phyloP scores from a whole-genome alignment of 2,888 invertebrate species.

The Hymenopus coronatus region DNA sequence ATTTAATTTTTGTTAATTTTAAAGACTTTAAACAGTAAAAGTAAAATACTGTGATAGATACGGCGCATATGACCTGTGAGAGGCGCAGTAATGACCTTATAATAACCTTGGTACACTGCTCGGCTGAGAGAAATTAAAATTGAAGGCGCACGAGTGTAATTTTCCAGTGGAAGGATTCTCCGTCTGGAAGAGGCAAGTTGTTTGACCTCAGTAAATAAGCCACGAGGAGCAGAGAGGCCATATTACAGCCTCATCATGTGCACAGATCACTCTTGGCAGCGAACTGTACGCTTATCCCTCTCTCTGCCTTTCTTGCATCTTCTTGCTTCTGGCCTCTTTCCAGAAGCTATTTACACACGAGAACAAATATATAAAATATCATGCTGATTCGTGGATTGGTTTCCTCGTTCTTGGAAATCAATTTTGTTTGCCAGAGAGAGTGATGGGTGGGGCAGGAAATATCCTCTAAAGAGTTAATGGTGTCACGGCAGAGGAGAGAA shows the following conservation, averaged over 20 bases:
- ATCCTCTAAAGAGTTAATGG: background rate
- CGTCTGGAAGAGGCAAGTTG: background rate
- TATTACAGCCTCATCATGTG: background rate
- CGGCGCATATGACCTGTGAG: no score
- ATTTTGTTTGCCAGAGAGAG: background rate
- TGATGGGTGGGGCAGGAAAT: background rate
- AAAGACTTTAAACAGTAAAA: no score
- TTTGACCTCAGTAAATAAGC: background rate
- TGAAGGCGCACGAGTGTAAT: background rate
- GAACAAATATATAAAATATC: background rate
- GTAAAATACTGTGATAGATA: no score
- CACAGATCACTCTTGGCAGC: background rate
- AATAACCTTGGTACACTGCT: no score
- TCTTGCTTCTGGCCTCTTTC: background rate
- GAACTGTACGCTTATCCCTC: background rate
- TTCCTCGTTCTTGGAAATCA: background rate
- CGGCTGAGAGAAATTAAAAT: background rate
- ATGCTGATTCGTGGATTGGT: background rate
- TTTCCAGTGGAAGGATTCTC: background rate
- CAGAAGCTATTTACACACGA: background rate
- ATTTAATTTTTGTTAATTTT: no score
- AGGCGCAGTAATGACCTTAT: no score
- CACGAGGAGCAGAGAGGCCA: background rate
- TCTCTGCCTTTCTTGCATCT: background rate
- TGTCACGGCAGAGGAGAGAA: background rate